Evolutionary conservation across 2,888 invertebrate species (phyloP), one percentile per base, ranked within the genome.

Genomic region (Tineola bisselliella): DNA sequence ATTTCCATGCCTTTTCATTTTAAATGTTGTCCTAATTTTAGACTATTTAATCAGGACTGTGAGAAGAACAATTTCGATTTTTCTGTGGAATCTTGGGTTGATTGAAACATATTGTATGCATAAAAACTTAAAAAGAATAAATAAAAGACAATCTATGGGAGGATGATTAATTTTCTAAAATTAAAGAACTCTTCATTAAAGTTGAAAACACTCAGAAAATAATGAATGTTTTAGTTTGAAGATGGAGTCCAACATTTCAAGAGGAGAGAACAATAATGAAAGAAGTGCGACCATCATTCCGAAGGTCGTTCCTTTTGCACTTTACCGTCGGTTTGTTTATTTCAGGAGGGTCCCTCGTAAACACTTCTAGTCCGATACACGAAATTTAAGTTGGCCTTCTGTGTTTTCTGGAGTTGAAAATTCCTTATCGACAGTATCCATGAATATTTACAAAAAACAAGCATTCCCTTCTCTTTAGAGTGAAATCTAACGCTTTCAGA

Each of bases 321-420:
- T 77, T 77, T 79, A 74, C 38, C 74, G 73, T 72, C 76, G 76
- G 81, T 79, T 79, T 81, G 81, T 83, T 84, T 82, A 83, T 82
- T 81, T 79, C 76, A 71, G 73, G 76, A 74, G 76, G 72, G 72
- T 72, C 78, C 69, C 78, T 84, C 84, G 79, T 84, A 83, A 83
- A 83, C 80, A 82, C 77, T 79, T 74, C 68, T 76, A 75, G 73
- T 70, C 77, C 77, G 76, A 81, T 79, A 77, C 71, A 79, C 79
- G 79, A 78, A 81, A 80, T 80, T 81, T 76, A 75, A 79, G 76
- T 74, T 75, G 70, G 73, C 70, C 71, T 77, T 74, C 74, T 79
- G 78, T 80, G 76, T 79, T 77, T 80, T 78, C 70, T 70, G 70
- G 66, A 68, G 65, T 13, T 69, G 66, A 74, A 44, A 74, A 75